Conservation (phyloP, 1,140 invertebrate species). For the Mizuhopecten yessoensis region DNA sequence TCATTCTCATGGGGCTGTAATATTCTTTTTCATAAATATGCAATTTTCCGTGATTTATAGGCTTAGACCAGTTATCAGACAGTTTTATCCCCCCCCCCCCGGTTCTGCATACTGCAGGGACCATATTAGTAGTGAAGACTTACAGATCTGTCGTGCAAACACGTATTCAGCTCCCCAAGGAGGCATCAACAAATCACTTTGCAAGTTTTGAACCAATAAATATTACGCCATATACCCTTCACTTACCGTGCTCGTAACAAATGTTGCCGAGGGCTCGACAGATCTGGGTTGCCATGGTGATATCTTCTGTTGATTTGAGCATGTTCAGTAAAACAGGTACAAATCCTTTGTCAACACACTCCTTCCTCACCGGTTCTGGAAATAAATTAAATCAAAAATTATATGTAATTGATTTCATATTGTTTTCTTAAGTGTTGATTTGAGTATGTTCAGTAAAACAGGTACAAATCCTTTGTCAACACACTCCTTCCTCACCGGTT, state of each 20-base stretch:
- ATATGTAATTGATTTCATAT: too few species aligned
- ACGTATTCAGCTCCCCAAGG: not conserved
- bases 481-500: slow-evolving; percentile 76
- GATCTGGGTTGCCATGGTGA: slow-evolving; percentile 85
- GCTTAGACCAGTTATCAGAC: not conserved
- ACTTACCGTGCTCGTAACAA: slow-evolving; percentile 92
- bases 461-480: slow-evolving; percentile 76
- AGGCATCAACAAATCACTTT: not conserved
- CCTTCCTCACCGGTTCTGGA: slow-evolving; percentile 77
- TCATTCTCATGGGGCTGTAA: too few species aligned
- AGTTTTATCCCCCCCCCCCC: not conserved
- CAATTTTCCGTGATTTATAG: not conserved
- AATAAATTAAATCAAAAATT: too few species aligned
- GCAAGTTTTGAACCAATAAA: slow-evolving; percentile 23
- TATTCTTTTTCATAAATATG: not conserved
- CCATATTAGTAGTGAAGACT: slow-evolving; percentile 9
- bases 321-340: slow-evolving; percentile 75
- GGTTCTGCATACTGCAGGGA: not conserved
- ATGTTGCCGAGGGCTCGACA: slow-evolving; percentile 93
- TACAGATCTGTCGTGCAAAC: not conserved
- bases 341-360: slow-evolving; percentile 76
- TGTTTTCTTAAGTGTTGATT: too few species aligned
- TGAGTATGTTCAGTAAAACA: slow-evolving; percentile 72
- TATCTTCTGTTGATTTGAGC: slow-evolving; percentile 74
- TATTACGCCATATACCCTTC: not conserved